A percentile compares a stretch with the other conserved stretches of the same genome.
Evolutionary conservation across 2,888 invertebrate species (phyloP).

Genomic region (Pasiphila rectangulata): DNA sequence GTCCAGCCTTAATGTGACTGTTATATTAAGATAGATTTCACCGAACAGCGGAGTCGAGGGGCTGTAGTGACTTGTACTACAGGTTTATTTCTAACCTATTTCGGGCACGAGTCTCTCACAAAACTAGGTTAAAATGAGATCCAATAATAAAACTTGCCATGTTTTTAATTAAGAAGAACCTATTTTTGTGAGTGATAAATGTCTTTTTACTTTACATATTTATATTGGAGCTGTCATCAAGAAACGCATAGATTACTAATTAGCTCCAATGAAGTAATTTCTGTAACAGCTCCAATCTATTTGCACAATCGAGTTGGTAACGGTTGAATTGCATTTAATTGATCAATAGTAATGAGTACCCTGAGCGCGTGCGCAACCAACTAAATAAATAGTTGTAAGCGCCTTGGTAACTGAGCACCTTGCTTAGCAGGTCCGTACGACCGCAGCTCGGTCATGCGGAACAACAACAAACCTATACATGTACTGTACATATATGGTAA

Average conservation of each 20-base stretch:
- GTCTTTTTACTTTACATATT: neutral
- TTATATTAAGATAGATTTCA: no score
- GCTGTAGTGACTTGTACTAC: no score
- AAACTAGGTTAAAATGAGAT: no score
- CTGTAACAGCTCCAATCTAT: conserved; percentile 14
- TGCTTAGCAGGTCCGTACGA: conserved; percentile 28
- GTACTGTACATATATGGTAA: neutral
- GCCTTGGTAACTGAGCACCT: conserved; percentile 39
- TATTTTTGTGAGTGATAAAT: neutral
- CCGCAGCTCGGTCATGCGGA: conserved; percentile 41
- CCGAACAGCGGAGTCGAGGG: no score
- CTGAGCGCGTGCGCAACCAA: conserved; percentile 50
- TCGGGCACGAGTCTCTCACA: no score
- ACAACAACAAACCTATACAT: conserved; percentile 14
- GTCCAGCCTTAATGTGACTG: no score
- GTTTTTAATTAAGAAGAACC: no score
- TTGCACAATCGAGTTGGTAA: conserved; percentile 33
- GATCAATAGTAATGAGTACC: conserved; percentile 46
- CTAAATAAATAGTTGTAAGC: conserved; percentile 37
- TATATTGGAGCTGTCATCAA: neutral
- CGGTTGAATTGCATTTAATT: conserved; percentile 43
- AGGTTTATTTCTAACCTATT: no score
- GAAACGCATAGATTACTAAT: neutral
- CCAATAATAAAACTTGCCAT: no score
- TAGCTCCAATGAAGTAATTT: conserved; percentile 4